Conservation (phyloP, 1,140 invertebrate species). For the Aphis gossypii region DNA sequence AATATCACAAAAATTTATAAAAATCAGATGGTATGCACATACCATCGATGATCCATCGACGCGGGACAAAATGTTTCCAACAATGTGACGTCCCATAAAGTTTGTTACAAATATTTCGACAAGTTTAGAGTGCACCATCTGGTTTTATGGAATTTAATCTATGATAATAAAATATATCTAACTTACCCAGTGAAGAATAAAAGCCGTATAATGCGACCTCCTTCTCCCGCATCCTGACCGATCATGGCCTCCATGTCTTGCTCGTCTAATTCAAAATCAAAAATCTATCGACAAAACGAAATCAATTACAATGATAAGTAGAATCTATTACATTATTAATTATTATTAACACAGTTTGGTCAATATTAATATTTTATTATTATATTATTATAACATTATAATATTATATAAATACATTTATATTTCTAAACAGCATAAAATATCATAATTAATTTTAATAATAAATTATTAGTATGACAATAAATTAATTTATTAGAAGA, state of each 20-base stretch:
- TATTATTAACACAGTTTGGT: too few relatives aligned
- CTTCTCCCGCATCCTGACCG: slow-evolving; percentile 67
- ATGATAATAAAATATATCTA: not conserved
- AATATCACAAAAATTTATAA: not conserved
- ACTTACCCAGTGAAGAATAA: slow-evolving; percentile 26
- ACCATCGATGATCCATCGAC: not conserved
- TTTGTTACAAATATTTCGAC: not conserved
- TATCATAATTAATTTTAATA: not conserved
- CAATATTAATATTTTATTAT: too few relatives aligned
- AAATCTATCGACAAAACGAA: slow-evolving; percentile 65
- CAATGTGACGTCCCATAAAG: not conserved
- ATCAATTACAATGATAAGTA: not conserved
- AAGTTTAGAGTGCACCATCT: not conserved
- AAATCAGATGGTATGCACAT: not conserved
- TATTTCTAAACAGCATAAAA: not conserved
- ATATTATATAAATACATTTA: not conserved
- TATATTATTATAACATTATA: not conserved
- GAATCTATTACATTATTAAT: not conserved
- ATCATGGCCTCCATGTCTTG: slow-evolving; percentile 68
- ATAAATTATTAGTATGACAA: not conserved
- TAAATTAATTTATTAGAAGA: not conserved
- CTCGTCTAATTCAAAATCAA: slow-evolving; percentile 68
- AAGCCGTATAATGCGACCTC: slow-evolving; percentile 70
- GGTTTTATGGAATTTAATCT: not conserved
- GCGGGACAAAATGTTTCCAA: not conserved